phyloP scores from a whole-genome alignment of 2,113 vertebrate genomes.

The Anarrhichthys ocellatus region DNA sequence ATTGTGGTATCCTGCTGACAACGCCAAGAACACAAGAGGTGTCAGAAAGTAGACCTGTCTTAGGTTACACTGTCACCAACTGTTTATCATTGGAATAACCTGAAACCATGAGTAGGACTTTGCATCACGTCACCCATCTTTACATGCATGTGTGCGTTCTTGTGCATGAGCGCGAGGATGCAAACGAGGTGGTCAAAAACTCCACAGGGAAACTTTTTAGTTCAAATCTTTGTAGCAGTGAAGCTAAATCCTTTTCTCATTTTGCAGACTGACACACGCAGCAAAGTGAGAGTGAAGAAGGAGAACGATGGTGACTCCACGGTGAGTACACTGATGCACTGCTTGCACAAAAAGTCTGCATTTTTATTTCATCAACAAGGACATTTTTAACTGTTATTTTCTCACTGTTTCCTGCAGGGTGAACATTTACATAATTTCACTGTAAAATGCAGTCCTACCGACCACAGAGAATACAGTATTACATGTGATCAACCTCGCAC shows the following conservation, averaged over 20 bases:
- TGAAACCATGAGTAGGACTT: too few relatives aligned
- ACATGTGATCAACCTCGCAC: not conserved
- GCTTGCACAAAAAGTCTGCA: not conserved
- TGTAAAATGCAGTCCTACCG: accelerated
- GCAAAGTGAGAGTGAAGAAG: not conserved
- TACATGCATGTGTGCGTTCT: too few relatives aligned
- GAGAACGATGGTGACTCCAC: not conserved
- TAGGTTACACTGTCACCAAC: too few relatives aligned
- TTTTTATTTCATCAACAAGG: not conserved
- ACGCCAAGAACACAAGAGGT: too few relatives aligned
- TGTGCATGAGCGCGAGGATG: too few relatives aligned
- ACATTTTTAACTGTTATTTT: not conserved
- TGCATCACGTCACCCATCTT: too few relatives aligned
- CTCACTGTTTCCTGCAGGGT: not conserved
- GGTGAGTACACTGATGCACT: not conserved
- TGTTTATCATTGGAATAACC: too few relatives aligned
- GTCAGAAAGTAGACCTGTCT: too few relatives aligned
- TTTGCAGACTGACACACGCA: accelerated
- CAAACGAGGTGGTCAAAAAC: not conserved
- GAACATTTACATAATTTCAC: not conserved
- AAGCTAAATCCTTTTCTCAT: not conserved
- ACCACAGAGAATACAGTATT: accelerated
- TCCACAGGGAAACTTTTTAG: not conserved
- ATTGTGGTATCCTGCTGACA: too few relatives aligned
- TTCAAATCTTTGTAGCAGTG: not conserved